These are phyloP conservation scores for Contarinia nasturtii DNA, from an alignment of 1,140 invertebrate species.

Conservation along the genomic window DNA sequence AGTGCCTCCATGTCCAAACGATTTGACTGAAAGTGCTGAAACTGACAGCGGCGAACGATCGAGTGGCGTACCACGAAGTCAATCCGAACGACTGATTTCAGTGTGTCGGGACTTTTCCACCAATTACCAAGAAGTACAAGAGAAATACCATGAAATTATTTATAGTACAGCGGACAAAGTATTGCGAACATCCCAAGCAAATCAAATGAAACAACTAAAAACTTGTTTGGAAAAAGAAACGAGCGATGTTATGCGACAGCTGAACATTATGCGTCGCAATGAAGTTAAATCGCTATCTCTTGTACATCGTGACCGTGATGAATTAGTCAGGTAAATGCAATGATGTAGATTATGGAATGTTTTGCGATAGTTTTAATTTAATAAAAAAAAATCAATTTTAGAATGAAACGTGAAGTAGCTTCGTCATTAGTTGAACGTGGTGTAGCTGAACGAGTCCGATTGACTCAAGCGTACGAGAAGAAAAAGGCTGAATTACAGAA, in stretches of 20 bases:
- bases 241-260: conserved; percentile 61
- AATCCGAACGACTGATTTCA: conserved; percentile 43
- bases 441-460: conserved; percentile 56
- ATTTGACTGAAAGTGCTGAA: conserved; percentile 17
- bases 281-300: conserved; percentile 70
- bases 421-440: conserved; percentile 61
- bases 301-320: conserved; percentile 72
- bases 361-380: neutral
- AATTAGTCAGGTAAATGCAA: conserved; percentile 50
- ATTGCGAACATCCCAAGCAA: conserved; percentile 53
- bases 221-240: conserved; percentile 54
- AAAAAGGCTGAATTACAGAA: conserved; percentile 54
- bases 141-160: conserved; percentile 68
- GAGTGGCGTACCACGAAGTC: conserved; percentile 33
- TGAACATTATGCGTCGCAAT: conserved; percentile 61
- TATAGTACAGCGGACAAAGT: conserved; percentile 58
- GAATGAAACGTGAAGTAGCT: conserved; percentile 54
- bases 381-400: too few relatives aligned
- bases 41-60: conserved; percentile 26
- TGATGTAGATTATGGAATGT: neutral
- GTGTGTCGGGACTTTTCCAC: conserved; percentile 48
- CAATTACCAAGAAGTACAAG: conserved; percentile 57
- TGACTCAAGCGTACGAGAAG: conserved; percentile 53
- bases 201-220: conserved; percentile 56
- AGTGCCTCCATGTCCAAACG: conserved; percentile 17